Conservation (phyloP, 2,888 invertebrate genomes). For the Lithophane leautieri region DNA sequence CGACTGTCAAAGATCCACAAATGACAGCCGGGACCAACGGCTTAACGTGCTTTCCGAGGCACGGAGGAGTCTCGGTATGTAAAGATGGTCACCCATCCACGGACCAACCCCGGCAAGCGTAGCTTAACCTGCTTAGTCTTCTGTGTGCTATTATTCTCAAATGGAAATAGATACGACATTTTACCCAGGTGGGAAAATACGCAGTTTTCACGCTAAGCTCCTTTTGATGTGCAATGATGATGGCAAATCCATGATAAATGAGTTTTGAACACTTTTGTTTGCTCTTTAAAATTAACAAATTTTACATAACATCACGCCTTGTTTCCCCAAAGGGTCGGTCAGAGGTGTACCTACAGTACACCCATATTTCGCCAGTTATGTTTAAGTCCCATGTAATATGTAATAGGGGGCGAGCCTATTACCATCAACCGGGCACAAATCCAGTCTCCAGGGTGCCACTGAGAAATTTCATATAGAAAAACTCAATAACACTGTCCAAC, state of each 20-base stretch:
- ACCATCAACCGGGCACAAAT: not conserved
- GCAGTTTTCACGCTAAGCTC: not conserved
- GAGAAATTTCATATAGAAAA: not conserved
- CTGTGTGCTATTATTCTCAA: constrained; percentile 15
- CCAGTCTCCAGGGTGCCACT: not conserved
- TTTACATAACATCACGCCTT: not conserved
- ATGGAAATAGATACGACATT: constrained; percentile 23
- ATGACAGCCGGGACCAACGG: no score
- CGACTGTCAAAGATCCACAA: no score
- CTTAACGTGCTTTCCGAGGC: no score
- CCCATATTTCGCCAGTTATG: no score
- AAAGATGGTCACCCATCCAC: no score
- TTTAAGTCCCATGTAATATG: not conserved
- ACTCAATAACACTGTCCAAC: not conserved
- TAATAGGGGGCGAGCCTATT: not conserved
- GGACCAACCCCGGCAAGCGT: no score
- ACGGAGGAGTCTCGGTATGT: no score
- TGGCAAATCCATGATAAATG: not conserved
- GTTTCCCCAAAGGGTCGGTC: not conserved
- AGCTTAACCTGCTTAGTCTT: no score
- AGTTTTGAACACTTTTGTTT: not conserved
- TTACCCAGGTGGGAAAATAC: not conserved
- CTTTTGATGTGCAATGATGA: not conserved
- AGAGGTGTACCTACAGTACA: no score
- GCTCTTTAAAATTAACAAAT: not conserved